Evolutionary conservation across 2,888 invertebrate species (phyloP).

Genomic region (Torymus tubicola): DNA sequence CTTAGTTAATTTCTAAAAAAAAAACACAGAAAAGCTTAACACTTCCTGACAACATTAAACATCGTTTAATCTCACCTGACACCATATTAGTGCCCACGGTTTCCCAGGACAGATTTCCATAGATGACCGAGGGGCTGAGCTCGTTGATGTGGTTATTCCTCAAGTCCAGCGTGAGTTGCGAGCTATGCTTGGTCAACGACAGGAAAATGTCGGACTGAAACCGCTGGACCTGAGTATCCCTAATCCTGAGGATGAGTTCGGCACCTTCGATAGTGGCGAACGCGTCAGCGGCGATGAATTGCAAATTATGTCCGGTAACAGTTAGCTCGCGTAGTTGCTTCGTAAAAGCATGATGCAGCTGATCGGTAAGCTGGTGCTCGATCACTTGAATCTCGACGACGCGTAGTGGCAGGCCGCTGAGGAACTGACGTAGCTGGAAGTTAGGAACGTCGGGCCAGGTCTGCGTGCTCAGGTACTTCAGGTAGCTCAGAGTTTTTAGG

Average conservation of each 20-base stretch:
- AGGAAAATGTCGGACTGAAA: constrained; percentile 89
- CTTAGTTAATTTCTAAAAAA: not conserved
- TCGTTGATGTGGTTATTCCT: constrained; percentile 90
- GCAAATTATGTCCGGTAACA: constrained; percentile 86
- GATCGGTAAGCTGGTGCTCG: constrained; percentile 85
- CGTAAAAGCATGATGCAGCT: constrained; percentile 86
- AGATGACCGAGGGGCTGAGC: constrained; percentile 90
- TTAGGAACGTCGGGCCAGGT: constrained; percentile 87
- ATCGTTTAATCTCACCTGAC: constrained; percentile 80
- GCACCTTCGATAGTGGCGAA: constrained; percentile 86
- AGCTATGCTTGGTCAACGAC: constrained; percentile 84
- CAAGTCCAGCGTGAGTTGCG: constrained; percentile 89
- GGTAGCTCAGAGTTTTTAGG: constrained; percentile 81
- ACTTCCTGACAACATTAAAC: no score
- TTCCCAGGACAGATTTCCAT: constrained; percentile 93
- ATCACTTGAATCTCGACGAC: constrained; percentile 87
- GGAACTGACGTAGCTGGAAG: constrained; percentile 84
- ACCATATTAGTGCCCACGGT: constrained; percentile 91
- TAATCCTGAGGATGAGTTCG: constrained; percentile 86
- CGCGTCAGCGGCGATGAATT: constrained; percentile 86
- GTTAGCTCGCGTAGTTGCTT: constrained; percentile 88
- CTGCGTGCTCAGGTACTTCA: constrained; percentile 84
- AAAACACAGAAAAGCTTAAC: not conserved
- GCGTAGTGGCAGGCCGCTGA: constrained; percentile 85
- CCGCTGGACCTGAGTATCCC: constrained; percentile 87